Conservation (phyloP, 2,113 vertebrate genomes). For the Apus apus region DNA sequence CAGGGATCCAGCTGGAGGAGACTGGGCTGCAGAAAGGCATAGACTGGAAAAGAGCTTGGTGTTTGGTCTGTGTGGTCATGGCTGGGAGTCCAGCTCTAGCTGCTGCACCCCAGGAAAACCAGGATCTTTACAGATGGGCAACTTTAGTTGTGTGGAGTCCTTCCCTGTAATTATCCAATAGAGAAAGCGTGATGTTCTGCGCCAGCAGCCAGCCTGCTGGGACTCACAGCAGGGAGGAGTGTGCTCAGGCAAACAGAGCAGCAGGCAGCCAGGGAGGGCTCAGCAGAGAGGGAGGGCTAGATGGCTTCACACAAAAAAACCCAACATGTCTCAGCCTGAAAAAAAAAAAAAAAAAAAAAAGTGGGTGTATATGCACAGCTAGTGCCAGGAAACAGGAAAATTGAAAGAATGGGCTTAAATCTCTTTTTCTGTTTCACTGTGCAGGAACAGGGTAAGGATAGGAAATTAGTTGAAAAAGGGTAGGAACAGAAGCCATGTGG, state of each 20-base stretch:
- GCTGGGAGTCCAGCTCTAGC: neutral
- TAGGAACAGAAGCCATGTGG: neutral
- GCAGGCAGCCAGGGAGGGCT: neutral
- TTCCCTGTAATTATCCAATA: neutral
- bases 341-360: neutral
- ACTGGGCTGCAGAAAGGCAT: neutral
- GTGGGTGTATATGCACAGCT: neutral
- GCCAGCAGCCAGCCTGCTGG: neutral
- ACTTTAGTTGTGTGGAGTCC: neutral
- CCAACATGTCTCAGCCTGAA: neutral
- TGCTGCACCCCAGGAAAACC: neutral
- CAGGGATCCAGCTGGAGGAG: accelerated
- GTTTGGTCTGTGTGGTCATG: neutral
- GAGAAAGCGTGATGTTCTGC: neutral
- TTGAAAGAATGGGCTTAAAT: neutral
- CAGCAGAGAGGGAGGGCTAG: neutral
- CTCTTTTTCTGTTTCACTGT: neutral
- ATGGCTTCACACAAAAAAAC: neutral
- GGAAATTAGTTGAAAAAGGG: neutral
- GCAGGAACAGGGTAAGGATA: neutral
- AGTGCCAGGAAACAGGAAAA: neutral
- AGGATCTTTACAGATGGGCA: neutral
- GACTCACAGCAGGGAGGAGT: neutral
- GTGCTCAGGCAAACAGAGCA: neutral
- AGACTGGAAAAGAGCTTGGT: neutral